These are phyloP conservation scores for Lepidonotus clava DNA, from an alignment of 2,888 invertebrate species.

Conservation along the genomic window DNA sequence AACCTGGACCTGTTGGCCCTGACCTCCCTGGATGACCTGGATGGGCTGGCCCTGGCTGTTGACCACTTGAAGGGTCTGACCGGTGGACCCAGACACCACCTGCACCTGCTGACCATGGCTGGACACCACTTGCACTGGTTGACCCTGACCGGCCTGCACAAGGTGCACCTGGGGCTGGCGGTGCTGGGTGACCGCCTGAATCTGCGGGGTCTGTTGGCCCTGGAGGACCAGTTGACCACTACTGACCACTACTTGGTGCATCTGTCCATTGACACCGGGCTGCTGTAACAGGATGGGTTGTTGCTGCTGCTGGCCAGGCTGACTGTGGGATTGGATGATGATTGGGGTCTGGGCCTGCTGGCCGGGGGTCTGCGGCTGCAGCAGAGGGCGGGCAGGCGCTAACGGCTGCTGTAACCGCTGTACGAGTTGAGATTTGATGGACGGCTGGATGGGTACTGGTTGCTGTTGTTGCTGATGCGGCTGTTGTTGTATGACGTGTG, in stretches of 20 bases:
- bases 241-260: constrained; percentile 39
- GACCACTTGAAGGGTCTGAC: constrained; percentile 36
- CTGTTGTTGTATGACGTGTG: background rate
- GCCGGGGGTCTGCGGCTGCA: constrained; percentile 20
- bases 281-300: background rate
- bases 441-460: constrained; percentile 29
- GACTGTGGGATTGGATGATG: constrained; percentile 27
- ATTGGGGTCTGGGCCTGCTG: background rate
- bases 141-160: constrained; percentile 25
- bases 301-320: constrained; percentile 51
- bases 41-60: constrained; percentile 45
- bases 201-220: constrained; percentile 49
- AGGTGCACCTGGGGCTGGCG: background rate
- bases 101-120: constrained; percentile 48
- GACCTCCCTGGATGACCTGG: constrained; percentile 45
- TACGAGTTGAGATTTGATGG: constrained; percentile 44
- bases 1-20: constrained; percentile 43
- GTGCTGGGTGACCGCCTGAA: background rate
- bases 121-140: constrained; percentile 35
- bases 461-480: background rate
- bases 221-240: constrained; percentile 14
- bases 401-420: constrained; percentile 37
- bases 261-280: background rate
- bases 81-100: constrained; percentile 29
- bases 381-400: background rate